phyloP scores from a whole-genome alignment of 2,113 vertebrate genomes.

The Crotalus viridis region DNA sequence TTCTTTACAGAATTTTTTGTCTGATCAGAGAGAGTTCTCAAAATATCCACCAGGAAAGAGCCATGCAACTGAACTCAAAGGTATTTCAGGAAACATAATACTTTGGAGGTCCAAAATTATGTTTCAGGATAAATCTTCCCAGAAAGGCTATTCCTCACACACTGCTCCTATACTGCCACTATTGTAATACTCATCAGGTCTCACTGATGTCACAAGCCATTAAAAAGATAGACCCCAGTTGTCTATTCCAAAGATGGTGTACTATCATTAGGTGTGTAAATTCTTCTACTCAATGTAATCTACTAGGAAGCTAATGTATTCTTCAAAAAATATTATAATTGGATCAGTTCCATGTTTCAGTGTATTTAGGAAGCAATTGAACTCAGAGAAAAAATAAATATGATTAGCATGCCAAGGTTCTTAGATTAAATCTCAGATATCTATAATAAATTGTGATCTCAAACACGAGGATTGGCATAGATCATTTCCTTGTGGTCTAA shows the following conservation, averaged over 20 bases:
- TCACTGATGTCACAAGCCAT: background rate
- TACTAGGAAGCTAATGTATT: background rate
- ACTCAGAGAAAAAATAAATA: background rate
- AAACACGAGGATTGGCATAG: background rate
- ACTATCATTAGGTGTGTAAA: background rate
- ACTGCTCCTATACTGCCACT: background rate
- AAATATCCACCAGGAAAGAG: background rate
- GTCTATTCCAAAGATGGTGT: background rate
- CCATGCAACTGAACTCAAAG: constrained; percentile 25
- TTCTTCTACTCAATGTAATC: background rate
- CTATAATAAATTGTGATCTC: background rate
- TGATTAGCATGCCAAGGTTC: background rate
- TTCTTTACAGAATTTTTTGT: constrained; percentile 13
- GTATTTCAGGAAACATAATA: background rate
- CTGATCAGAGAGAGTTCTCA: background rate
- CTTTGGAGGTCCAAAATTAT: background rate
- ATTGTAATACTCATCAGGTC: background rate
- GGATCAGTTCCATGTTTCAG: background rate
- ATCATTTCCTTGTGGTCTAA: background rate
- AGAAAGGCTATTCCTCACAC: background rate
- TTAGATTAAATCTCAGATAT: background rate
- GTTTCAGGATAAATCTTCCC: background rate
- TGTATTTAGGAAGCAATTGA: background rate
- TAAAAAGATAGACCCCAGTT: background rate
- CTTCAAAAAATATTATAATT: background rate